Evolutionary conservation across 2,113 vertebrate genomes (phyloP).

Genomic region (Triplophysa siluroides): DNA sequence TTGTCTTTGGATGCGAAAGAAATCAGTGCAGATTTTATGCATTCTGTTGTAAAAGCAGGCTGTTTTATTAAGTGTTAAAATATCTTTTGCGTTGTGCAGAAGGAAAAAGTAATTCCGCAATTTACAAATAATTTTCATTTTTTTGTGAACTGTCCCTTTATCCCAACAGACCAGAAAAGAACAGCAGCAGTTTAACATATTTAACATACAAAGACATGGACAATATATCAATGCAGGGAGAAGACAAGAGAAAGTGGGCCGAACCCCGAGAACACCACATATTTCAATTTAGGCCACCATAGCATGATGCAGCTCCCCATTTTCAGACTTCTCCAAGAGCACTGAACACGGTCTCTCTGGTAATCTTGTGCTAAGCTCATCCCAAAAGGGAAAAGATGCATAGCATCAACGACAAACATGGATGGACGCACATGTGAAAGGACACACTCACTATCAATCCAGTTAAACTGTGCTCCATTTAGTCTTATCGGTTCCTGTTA

Average conservation of each 20-base stretch:
- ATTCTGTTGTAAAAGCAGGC: too few species aligned
- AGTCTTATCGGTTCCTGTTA: neutral
- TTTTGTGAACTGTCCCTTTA: too few species aligned
- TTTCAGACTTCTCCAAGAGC: neutral
- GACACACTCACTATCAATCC: neutral
- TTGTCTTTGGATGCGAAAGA: too few species aligned
- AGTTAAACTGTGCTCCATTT: neutral
- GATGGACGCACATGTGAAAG: neutral
- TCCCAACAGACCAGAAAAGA: too few species aligned
- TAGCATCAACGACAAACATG: neutral
- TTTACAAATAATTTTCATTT: too few species aligned
- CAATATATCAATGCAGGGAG: neutral
- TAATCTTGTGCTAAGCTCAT: neutral
- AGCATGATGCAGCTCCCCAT: neutral
- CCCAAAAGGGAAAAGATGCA: neutral
- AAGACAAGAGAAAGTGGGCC: neutral
- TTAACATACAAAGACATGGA: too few species aligned
- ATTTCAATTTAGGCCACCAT: neutral
- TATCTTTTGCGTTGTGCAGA: too few species aligned
- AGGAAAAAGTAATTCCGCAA: too few species aligned
- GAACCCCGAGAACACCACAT: neutral
- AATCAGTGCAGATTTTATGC: too few species aligned
- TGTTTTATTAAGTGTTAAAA: too few species aligned
- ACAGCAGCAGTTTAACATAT: too few species aligned
- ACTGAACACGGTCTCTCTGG: neutral